Evolutionary conservation across 2,113 vertebrate species (phyloP).

Genomic region (Falcunculus frontatus): DNA sequence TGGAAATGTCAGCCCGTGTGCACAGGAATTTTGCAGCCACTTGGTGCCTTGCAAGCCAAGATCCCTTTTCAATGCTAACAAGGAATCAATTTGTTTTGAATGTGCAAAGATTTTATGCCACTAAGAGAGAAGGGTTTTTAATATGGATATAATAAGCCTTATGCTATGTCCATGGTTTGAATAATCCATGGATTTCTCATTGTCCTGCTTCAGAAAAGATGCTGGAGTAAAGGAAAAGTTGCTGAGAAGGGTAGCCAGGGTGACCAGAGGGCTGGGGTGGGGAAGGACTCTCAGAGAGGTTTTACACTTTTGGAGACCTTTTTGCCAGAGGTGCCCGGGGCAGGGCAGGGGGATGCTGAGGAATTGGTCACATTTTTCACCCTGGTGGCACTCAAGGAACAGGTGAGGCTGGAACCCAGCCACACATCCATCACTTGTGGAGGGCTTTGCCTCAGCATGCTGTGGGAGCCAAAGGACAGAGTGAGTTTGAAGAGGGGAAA

Average conservation of each 20-base stretch:
- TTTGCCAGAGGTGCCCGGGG: neutral
- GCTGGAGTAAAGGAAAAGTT: neutral
- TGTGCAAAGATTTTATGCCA: constrained; percentile 38
- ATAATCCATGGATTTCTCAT: neutral
- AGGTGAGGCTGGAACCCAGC: neutral
- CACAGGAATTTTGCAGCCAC: neutral
- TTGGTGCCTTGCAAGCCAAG: neutral
- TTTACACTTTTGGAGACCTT: neutral
- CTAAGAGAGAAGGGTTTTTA: neutral
- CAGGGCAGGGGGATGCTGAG: neutral
- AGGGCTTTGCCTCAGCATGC: neutral
- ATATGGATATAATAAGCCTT: neutral
- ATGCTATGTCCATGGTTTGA: neutral
- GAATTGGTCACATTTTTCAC: neutral
- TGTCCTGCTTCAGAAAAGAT: neutral
- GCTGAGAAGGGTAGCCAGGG: neutral
- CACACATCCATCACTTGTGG: neutral
- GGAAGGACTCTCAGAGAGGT: neutral
- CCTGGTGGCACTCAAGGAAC: neutral
- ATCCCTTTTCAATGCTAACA: constrained; percentile 2
- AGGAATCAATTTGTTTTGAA: constrained; percentile 38
- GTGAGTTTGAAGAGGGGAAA: neutral
- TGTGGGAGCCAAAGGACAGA: neutral
- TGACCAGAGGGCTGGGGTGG: neutral
- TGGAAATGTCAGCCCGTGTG: neutral